These are phyloP conservation scores for Botia almorhae DNA, from an alignment of 2,797 vertebrate genomes.

Conservation along the genomic window DNA sequence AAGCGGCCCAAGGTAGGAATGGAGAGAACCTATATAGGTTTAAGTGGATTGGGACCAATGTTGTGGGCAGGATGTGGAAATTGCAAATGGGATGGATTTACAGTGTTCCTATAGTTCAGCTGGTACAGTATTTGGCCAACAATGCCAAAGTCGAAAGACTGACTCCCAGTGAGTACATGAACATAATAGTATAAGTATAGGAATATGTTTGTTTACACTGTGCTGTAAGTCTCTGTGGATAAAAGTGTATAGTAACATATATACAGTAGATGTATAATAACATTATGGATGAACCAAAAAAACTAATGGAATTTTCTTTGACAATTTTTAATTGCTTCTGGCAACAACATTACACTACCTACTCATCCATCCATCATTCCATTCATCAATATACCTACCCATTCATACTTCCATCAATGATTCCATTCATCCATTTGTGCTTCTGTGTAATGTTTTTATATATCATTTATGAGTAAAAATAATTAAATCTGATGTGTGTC, in stretches of 20 bases:
- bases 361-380: no score
- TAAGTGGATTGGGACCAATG: constrained; percentile 9
- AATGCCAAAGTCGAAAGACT: no score
- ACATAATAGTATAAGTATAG: no score
- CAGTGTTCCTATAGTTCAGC: neutral
- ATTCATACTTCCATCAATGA: no score
- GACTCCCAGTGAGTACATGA: no score
- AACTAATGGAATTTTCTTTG: no score
- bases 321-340: neutral
- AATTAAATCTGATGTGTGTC: constrained; percentile 36
- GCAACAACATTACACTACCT: no score
- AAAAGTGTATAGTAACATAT: no score
- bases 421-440: neutral
- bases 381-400: no score
- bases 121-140: no score
- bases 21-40: neutral
- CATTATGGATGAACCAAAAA: neutral
- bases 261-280: neutral
- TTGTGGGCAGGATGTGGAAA: constrained; percentile 7
- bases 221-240: no score
- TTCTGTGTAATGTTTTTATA: neutral
- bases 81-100: neutral
- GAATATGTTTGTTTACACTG: no score
- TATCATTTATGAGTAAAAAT: neutral
- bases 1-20: constrained; percentile 89